Evolutionary conservation across 2,888 invertebrate species (phyloP), one percentile per base, ranked within the genome.

Genomic region (Aethes cnicana): DNA sequence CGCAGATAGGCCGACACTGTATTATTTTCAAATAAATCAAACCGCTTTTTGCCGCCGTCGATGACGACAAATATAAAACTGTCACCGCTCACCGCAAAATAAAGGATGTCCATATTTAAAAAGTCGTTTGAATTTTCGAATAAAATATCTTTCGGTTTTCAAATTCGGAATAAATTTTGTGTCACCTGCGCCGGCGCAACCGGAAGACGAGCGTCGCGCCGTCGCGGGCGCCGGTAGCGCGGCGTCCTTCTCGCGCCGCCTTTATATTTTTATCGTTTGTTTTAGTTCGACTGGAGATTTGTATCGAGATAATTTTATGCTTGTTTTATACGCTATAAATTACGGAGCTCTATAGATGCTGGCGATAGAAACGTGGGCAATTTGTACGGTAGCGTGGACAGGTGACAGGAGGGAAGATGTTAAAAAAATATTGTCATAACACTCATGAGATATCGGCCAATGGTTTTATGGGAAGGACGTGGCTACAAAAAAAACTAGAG

Each of bases 141-240:
- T 87, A 80, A 87, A 83, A 86, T 88, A 86, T 85, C 76, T 80
- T 81, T 85, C 83, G 87, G 79, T 85, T 88, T 87, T 89, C 84
- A 87, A 87, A 87, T 87, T 87, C 83, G 75, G 88, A 88, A 89
- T 89, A 88, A 87, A 88, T 89, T 89, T 84, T 63, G 77, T 88
- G 88, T 89, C 88, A 89, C 88, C 88, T 89, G 88, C 88, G 81
- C 74, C 72, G 59, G 74, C 72, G 82, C 82, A 74, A 79, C 88
- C 88, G 88, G 88, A 89, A 89, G 85, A 84, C 85, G 74, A 74
- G 69, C 68, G 56, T 56, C 59, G 53, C 58, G 21, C 56, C 48
- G 39, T 72, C 72, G 68, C 69, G 46, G 25, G 71, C 57, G 1
- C 16, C 39, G 59, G 74, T 77, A 81, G 53, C 43, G 66, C 69